Conservation (phyloP, 1,140 invertebrate genomes). For the Euura lappo region DNA sequence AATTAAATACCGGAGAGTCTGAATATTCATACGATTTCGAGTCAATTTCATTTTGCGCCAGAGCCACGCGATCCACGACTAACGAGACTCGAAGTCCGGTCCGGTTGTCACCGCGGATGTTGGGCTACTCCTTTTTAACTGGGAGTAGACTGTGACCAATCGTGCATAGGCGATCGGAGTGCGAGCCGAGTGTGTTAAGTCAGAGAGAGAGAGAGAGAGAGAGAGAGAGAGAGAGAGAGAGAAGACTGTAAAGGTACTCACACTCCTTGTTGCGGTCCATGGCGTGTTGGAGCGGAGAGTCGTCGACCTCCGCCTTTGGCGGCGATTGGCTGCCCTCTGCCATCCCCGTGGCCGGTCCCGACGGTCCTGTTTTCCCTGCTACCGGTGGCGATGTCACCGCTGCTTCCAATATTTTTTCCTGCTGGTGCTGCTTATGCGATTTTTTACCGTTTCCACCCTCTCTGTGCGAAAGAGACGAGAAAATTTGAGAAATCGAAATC, state of each 20-base stretch:
- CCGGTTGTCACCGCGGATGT: not conserved
- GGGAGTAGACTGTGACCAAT: not conserved
- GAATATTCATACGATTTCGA: not conserved
- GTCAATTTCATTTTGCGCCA: not conserved
- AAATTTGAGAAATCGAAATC: not conserved
- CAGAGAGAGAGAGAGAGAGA: constrained; percentile 6
- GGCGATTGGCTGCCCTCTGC: constrained; percentile 76
- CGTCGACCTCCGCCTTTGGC: constrained; percentile 91
- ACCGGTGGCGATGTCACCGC: constrained; percentile 31
- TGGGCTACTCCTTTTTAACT: not conserved
- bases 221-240: not conserved
- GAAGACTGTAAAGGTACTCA: constrained; percentile 64
- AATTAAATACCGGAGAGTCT: not conserved
- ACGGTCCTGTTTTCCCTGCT: constrained; percentile 42
- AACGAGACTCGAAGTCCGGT: not conserved
- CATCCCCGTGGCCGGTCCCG: constrained; percentile 64
- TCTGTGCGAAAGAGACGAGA: not conserved
- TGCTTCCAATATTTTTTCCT: constrained; percentile 45
- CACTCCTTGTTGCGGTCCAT: constrained; percentile 98
- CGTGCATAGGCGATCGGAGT: not conserved
- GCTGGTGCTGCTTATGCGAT: constrained; percentile 12
- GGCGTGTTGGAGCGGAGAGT: constrained; percentile 87
- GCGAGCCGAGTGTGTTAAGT: not conserved
- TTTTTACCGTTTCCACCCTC: not conserved
- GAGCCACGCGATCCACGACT: not conserved